These are phyloP conservation scores for Aptenodytes forsteri DNA, from an alignment of 2,113 vertebrate species.

Conservation along the genomic window DNA sequence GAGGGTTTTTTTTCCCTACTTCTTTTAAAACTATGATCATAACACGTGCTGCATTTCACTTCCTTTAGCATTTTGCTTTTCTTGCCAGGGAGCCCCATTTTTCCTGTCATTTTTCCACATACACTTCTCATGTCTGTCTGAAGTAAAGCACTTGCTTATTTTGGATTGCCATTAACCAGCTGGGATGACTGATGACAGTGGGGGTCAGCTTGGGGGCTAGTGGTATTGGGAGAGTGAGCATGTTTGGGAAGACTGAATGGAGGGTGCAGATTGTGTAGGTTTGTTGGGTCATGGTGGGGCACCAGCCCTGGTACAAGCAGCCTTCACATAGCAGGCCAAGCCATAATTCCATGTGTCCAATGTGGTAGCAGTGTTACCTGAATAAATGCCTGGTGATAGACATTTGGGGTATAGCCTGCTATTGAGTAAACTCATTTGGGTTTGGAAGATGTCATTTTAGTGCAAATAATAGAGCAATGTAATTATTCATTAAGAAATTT, in stretches of 20 bases:
- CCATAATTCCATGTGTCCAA: background rate
- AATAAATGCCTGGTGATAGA: background rate
- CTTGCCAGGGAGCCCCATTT: background rate
- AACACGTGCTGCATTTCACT: background rate
- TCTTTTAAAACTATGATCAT: background rate
- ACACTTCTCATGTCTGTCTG: background rate
- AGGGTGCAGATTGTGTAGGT: background rate
- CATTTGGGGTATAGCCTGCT: background rate
- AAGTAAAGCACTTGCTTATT: background rate
- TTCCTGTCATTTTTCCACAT: background rate
- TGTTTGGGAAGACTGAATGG: background rate
- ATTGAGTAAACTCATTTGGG: background rate
- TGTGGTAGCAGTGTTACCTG: background rate
- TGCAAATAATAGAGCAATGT: background rate
- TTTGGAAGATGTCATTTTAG: background rate
- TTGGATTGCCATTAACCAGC: background rate
- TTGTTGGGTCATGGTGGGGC: background rate
- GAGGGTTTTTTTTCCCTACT: background rate
- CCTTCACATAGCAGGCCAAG: background rate
- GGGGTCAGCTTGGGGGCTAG: background rate
- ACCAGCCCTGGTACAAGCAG: background rate
- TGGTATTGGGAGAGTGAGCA: background rate
- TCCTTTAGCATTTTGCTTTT: background rate
- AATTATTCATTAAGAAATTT: background rate
- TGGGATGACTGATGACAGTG: background rate